Evolutionary conservation across 1,140 invertebrate species (phyloP).

Genomic region (Oedothorax gibbosus): DNA sequence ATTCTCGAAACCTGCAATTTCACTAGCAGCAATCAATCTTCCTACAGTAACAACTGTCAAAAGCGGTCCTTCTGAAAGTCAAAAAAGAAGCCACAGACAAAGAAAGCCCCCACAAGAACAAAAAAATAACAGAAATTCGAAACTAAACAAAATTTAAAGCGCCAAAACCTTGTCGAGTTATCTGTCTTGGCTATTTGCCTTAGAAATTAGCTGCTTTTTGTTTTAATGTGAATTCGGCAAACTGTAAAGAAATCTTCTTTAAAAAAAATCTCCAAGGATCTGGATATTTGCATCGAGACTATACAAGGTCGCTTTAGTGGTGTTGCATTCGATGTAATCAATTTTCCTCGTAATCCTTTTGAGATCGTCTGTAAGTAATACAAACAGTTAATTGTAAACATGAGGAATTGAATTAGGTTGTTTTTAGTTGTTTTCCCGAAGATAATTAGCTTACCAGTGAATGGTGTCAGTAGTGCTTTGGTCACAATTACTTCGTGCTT

Average conservation of each 20-base stretch:
- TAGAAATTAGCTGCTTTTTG: too few species aligned
- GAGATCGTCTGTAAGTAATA: not conserved
- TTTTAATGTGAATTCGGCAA: conserved; percentile 13
- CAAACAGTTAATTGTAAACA: not conserved
- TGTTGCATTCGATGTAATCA: conserved; percentile 10
- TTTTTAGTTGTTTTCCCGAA: not conserved
- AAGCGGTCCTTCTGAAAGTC: too few species aligned
- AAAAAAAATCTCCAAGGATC: conserved; percentile 8
- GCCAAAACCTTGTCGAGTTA: not conserved
- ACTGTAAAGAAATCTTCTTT: conserved; percentile 17
- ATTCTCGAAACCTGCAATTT: conserved; percentile 17
- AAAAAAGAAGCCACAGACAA: not conserved
- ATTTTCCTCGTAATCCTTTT: conserved; percentile 27
- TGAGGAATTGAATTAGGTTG: not conserved
- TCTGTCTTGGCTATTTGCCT: conserved; percentile 33
- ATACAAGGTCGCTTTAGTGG: conserved; percentile 28
- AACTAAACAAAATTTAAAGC: too few species aligned
- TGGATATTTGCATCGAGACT: conserved; percentile 18
- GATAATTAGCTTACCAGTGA: conserved; percentile 1
- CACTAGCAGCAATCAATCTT: conserved; percentile 32
- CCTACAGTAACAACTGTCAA: not conserved
- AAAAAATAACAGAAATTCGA: too few species aligned
- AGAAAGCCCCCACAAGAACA: too few species aligned
- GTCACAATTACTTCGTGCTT: not conserved
- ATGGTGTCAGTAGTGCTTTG: conserved; percentile 14